phyloP scores from a whole-genome alignment of 1,140 invertebrate species.

The Octopus bimaculoides region DNA sequence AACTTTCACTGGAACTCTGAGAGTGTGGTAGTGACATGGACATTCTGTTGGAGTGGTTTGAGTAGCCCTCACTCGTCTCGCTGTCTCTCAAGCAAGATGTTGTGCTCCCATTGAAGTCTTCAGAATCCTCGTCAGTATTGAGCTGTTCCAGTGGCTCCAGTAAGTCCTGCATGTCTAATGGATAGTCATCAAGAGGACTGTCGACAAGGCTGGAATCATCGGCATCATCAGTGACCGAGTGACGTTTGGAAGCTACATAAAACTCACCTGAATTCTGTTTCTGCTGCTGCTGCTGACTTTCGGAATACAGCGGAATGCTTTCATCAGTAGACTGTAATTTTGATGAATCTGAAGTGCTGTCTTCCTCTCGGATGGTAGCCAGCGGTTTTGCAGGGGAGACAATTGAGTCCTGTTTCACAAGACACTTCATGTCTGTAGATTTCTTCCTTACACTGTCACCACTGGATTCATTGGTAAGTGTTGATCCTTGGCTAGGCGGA shows the following conservation, averaged over 20 bases:
- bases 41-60: neutral
- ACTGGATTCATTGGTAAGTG: neutral
- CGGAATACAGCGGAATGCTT: too few species aligned
- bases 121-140: neutral
- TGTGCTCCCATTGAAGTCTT: conserved; percentile 2
- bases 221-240: conserved; percentile 19
- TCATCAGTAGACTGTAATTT: neutral
- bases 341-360: neutral
- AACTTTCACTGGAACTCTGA: conserved; percentile 8
- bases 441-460: neutral
- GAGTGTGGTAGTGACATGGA: neutral
- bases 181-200: conserved; percentile 16
- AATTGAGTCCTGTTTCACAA: neutral
- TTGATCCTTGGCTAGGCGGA: neutral
- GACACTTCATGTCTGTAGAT: neutral
- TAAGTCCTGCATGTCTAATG: conserved; percentile 30
- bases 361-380: neutral
- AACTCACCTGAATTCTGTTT: neutral
- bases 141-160: conserved; percentile 36
- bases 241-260: neutral
- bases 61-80: conserved; percentile 21
- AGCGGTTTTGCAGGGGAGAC: neutral
- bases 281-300: neutral
- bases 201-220: conserved; percentile 26
- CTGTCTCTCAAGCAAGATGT: neutral